A percentile compares a stretch with the other conserved stretches of the same genome.
These are phyloP conservation scores for Rhopalosiphum padi DNA, from an alignment of 1,140 invertebrate genomes.

Conservation along the genomic window DNA sequence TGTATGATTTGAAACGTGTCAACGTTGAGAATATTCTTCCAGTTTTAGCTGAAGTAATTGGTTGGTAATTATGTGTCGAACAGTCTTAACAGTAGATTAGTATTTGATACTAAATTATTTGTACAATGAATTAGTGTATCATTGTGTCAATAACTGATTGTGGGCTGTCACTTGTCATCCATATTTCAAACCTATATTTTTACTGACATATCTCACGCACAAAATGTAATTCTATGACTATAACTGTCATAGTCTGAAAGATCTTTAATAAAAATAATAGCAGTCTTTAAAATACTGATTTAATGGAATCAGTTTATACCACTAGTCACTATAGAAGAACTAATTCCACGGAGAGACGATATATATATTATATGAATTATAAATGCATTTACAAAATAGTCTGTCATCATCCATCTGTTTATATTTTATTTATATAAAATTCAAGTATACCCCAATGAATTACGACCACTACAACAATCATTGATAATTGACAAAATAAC, in stretches of 20 bases:
- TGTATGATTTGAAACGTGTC: background rate
- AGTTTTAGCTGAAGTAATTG: background rate
- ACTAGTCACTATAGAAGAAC: background rate
- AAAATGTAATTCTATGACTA: background rate
- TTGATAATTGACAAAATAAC: background rate
- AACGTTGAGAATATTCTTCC: background rate
- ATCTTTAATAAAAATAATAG: background rate
- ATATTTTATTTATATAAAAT: background rate
- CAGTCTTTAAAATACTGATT: background rate
- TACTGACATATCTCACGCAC: background rate
- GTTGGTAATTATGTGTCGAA: background rate
- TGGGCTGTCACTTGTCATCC: background rate
- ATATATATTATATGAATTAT: background rate
- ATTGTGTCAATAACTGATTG: slow-evolving; percentile 1
- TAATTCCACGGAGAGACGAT: background rate
- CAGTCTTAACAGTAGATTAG: slow-evolving; percentile 1
- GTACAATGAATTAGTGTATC: background rate
- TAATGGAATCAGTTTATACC: background rate
- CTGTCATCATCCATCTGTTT: background rate
- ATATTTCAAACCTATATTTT: background rate
- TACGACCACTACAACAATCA: background rate
- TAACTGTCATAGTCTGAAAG: background rate
- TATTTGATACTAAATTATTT: background rate
- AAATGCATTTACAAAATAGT: background rate
- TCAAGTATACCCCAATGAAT: background rate